phyloP scores from a whole-genome alignment of 2,113 vertebrate genomes.

The Picathartes gymnocephalus region DNA sequence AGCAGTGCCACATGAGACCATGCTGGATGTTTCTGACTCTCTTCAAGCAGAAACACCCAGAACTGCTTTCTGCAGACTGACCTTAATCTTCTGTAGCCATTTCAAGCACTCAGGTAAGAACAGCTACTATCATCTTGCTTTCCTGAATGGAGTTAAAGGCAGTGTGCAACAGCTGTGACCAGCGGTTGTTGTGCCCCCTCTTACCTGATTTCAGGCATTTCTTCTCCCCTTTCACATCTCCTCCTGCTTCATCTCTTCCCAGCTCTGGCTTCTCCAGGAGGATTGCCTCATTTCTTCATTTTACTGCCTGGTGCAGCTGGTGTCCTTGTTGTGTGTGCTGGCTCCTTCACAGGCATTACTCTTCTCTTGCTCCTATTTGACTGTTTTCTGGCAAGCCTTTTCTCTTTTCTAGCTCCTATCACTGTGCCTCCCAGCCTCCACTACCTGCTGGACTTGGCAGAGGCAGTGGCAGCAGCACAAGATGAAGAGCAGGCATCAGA shows the following conservation, averaged over 20 bases:
- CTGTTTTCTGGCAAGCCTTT: background rate
- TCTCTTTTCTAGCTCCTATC: background rate
- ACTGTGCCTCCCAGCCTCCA: background rate
- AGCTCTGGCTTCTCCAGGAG: background rate
- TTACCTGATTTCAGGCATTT: background rate
- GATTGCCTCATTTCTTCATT: background rate
- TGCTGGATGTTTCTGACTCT: background rate
- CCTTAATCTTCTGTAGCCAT: background rate
- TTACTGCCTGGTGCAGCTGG: background rate
- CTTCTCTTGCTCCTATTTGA: background rate
- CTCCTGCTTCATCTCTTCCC: background rate
- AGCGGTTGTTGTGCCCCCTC: background rate
- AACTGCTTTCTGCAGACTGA: background rate
- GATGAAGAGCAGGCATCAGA: background rate
- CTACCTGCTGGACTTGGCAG: conserved; percentile 16
- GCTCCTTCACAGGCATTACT: background rate
- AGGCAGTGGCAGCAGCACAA: background rate
- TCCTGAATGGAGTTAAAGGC: background rate
- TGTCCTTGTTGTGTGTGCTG: background rate
- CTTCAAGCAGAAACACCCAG: background rate
- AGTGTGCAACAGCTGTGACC: background rate
- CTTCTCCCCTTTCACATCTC: background rate
- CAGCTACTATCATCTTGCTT: background rate
- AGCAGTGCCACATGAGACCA: background rate
- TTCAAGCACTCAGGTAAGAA: background rate